Conservation (phyloP, 2,113 vertebrate species). For the Lycocorax pyrrhopterus region DNA sequence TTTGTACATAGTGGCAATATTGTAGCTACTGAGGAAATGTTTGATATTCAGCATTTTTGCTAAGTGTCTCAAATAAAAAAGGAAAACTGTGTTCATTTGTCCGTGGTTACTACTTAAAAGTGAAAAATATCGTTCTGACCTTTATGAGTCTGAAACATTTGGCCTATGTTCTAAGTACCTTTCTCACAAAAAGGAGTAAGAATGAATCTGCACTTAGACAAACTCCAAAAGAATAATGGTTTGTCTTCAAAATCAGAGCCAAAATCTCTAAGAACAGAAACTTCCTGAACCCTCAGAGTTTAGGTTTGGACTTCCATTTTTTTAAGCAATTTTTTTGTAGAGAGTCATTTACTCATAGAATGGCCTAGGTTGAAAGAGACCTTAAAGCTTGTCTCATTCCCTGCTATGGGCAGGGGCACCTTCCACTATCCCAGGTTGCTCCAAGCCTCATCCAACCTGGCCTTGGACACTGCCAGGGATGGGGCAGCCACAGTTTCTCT, state of each 20-base stretch:
- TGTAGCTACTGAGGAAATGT: constrained; percentile 84
- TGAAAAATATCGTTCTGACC: neutral
- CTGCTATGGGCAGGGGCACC: neutral
- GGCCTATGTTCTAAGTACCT: neutral
- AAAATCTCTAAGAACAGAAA: neutral
- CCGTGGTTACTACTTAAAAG: neutral
- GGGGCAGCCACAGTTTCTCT: neutral
- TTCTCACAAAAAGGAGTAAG: neutral
- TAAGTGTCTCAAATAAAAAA: constrained; percentile 83
- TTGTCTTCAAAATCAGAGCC: neutral
- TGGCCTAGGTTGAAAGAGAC: neutral
- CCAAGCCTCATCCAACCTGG: neutral
- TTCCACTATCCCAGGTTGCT: neutral
- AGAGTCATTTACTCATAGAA: neutral
- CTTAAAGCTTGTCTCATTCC: neutral
- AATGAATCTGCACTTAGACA: neutral
- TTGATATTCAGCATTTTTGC: constrained; percentile 84
- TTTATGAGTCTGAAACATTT: neutral
- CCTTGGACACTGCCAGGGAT: neutral
- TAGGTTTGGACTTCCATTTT: neutral
- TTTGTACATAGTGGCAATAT: constrained; percentile 93
- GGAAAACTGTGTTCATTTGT: constrained; percentile 47
- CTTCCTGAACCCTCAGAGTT: neutral
- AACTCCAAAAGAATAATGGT: neutral
- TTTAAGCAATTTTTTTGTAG: neutral